Base-by-base conservation (phyloP, 2,113 vertebrate species). In the Hemiprocne comata region DNA sequence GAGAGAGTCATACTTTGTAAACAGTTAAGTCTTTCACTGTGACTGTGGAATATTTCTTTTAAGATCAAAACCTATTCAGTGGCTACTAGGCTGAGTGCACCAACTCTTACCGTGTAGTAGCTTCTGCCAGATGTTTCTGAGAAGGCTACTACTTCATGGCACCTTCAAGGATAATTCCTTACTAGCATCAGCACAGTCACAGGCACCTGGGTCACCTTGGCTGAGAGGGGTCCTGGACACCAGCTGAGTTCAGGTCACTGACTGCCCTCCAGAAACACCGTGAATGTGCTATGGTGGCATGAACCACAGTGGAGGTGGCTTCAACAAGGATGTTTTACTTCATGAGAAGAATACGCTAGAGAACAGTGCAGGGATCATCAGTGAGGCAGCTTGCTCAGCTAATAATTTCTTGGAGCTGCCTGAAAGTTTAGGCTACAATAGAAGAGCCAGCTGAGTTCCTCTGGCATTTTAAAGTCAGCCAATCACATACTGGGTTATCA, bases 341-440 rank as follows among this genome's bases (percentile, higher is more conserved):
- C 4, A 6, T 6, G 5, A 54, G 28, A 62, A 42, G 36, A 67
- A 53, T 17, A 8, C 0, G 0, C 23, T 48, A 40, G 15, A 85
- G 26, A 7, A 72, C 72, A 85, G 4, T 31, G 71, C 72, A 34
- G 21, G n/a, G 21, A 53, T 74, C 21, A 53, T 74, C 21, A 24
- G 7, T 20, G 14, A 89, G 42, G 17, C 21, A 71, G 3, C 21
- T 87, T 62, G 21, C 46, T 84, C 54, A 62, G 50, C 40, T 5
- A 6, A 8, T 58, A 34, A 10, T 53, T 74, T 87, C 65, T 55
- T 48, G 42, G 21, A 38, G 13, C 17, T 72, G 24, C 34, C 25
- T 46, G 33, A 13, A 62, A 85, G 31, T 48, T 61, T 15, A 62
- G 10, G 23, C 34, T 57, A 17, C 66, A 76, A 70, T 9, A 78